A percentile compares a stretch with the other conserved stretches of the same genome.
Conservation (phyloP, 1,140 invertebrate genomes). For the Cydia splendana region DNA sequence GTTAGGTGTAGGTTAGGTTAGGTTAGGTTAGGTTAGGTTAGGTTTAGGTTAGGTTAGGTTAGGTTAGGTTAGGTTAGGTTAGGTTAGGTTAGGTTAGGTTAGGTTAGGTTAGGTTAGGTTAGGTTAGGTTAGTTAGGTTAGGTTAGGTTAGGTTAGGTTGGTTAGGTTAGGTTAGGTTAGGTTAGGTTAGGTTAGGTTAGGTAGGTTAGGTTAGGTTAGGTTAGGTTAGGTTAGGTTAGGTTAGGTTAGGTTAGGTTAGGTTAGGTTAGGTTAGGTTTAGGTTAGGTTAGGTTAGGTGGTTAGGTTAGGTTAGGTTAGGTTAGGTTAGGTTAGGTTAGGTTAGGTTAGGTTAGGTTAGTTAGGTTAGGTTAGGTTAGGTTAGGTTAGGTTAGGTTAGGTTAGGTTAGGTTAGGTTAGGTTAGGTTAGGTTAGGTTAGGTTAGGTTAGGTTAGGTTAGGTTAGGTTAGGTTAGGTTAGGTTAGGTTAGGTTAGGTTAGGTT, state of each 20-base stretch:
- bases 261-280: constrained; percentile 26
- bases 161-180: constrained; percentile 49
- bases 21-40: constrained; percentile 37
- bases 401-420: constrained; percentile 14
- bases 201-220: constrained; percentile 36
- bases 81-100: constrained; percentile 39
- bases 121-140: constrained; percentile 34
- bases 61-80: constrained; percentile 39
- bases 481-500: constrained; percentile 5
- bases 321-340: constrained; percentile 14
- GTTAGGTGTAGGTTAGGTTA: constrained; percentile 45
- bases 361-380: constrained; percentile 14
- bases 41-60: constrained; percentile 41
- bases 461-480: neutral
- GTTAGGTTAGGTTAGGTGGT: constrained; percentile 19
- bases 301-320: constrained; percentile 14
- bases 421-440: constrained; percentile 14
- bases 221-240: constrained; percentile 2
- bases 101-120: constrained; percentile 42
- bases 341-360: constrained; percentile 14
- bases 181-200: constrained; percentile 42
- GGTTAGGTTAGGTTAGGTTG: constrained; percentile 35
- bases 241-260: constrained; percentile 37
- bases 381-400: constrained; percentile 14
- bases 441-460: constrained; percentile 9